Base-by-base conservation (phyloP, 1,140 invertebrate species). In the Leucophenga varia region DNA sequence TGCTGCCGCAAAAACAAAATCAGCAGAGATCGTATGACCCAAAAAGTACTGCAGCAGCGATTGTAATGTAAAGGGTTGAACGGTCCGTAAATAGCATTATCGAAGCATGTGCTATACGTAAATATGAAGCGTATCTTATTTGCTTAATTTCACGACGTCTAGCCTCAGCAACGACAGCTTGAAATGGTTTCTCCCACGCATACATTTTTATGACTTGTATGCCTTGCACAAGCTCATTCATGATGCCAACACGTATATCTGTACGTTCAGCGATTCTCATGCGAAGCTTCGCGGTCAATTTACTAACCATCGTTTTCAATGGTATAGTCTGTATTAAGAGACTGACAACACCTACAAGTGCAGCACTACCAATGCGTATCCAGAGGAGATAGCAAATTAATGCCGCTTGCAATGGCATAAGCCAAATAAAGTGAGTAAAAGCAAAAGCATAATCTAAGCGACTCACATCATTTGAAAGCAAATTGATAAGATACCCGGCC, bases 131-230 rank as follows among this genome's bases (percentile, higher is more conserved):
- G 18, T 80, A 79, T 13, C 79, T 83, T 25, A 93, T 83, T 34
- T 82, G 79, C 20, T 80, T 75, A 20, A 91, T 83, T 76, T 92
- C 88, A 17, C 78, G 65, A 9, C 77, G 76, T 49, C 88, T 68
- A 3, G 79, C 78, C 7, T 59, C 42, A 6, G 77, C 74, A 0
- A 86, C 78, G 1, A 85, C 76, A 19, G 77, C 78, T 43, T 80
- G 78, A 45, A 88, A 88, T 3, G 86, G 84, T 47, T 80, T 81
- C 57, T 89, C 87, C 87, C 87, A 89, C 2, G 85, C 83, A 55
- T 88, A 89, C 86, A 91, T 90, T 77, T 91, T 91, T 14, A 92
- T 86, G 42, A 91, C 83, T 74, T 86, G 80, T 52, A 86, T 85
- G 30, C 84, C 85, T 41, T 78, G 69, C 18, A 91, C 81, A 13